Conservation (phyloP, 2,888 invertebrate genomes). For the Volucella inflata region DNA sequence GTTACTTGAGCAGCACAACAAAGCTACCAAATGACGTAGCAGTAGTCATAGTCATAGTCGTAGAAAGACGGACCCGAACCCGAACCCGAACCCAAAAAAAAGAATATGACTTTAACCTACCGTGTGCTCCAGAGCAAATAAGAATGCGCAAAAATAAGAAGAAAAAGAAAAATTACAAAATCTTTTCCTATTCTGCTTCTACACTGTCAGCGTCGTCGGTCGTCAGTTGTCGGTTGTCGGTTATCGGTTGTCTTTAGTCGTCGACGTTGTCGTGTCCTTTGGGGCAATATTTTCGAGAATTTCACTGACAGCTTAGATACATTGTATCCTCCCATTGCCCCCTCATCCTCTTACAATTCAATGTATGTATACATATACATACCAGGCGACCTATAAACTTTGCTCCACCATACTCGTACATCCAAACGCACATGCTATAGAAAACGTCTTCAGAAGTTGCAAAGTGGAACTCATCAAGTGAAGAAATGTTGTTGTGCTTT, state of each 20-base stretch:
- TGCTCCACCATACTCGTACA: conserved; percentile 43
- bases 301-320: conserved; percentile 63
- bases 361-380: conserved; percentile 27
- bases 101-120: conserved; percentile 47
- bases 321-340: conserved; percentile 53
- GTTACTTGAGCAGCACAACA: conserved; percentile 36
- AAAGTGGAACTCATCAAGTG: conserved; percentile 72
- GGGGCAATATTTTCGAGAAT: conserved; percentile 63
- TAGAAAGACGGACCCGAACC: conserved; percentile 20
- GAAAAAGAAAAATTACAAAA: conserved; percentile 51
- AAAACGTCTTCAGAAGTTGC: conserved; percentile 54
- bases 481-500: conserved; percentile 44
- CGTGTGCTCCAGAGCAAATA: conserved; percentile 27
- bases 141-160: background rate
- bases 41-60: background rate
- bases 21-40: conserved; percentile 44
- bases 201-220: background rate
- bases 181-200: conserved; percentile 46
- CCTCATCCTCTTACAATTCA: conserved; percentile 12
- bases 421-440: conserved; percentile 1
- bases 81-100: too few species aligned
- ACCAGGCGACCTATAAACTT: conserved; percentile 70
- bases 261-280: conserved; percentile 34
- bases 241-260: background rate
- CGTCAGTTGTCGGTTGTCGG: background rate